phyloP scores from a whole-genome alignment of 2,113 vertebrate species.

The pig (Sus scrofa) region DNA sequence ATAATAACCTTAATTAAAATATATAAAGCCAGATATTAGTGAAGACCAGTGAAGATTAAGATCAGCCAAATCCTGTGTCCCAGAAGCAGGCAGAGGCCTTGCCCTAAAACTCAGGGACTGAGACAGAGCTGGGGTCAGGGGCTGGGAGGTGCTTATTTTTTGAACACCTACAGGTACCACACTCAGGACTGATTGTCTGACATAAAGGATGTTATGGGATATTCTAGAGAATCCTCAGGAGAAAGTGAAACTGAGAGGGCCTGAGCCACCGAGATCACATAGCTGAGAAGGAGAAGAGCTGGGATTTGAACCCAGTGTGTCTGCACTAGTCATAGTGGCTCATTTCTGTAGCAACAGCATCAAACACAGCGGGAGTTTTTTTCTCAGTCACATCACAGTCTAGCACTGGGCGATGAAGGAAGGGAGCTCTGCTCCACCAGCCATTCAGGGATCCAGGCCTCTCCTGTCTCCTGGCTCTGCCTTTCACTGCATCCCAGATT shows the following conservation, averaged over 20 bases:
- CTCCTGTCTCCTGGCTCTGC: background rate
- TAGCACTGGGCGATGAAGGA: background rate
- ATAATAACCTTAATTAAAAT: conserved; percentile 60
- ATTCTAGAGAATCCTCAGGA: background rate
- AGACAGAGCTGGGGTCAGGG: background rate
- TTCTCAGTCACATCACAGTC: background rate
- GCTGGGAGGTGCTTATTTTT: background rate
- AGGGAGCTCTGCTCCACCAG: background rate
- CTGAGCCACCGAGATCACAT: background rate
- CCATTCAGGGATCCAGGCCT: background rate
- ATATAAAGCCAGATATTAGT: background rate
- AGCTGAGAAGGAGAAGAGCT: background rate
- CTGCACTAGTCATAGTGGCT: background rate
- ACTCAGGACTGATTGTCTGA: background rate
- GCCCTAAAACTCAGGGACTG: background rate
- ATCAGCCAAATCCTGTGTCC: background rate
- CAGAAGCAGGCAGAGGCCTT: background rate
- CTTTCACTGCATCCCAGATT: background rate
- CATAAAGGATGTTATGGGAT: too few relatives aligned
- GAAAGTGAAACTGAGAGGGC: background rate
- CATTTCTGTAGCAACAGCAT: background rate
- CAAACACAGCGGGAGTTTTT: background rate
- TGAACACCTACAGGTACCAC: background rate
- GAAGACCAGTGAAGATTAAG: background rate
- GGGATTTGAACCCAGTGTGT: background rate